Base-by-base conservation (phyloP, 2,888 invertebrate species). In the Chloroclystis v-ata region DNA sequence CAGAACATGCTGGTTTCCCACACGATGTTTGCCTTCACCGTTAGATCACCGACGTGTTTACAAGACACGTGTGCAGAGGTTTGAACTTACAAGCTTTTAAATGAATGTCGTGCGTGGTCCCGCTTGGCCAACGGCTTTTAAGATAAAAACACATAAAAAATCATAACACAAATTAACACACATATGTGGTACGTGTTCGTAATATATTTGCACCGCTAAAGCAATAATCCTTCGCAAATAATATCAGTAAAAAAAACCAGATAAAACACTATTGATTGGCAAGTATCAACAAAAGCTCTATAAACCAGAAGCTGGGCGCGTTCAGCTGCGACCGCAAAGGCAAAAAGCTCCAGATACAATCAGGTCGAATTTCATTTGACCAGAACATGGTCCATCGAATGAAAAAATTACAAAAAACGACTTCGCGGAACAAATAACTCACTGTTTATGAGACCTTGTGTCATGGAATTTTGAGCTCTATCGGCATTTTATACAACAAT, bases 331-430 rank as follows among this genome's bases (percentile, higher is more conserved):
- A 86, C 87, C 85, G 72, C 86, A 83, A 69, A 69, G 67, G 70
- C 82, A 86, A 86, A 87, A 85, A 86, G 68, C 70, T 69, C 61
- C 74, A 68, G 87, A 86, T 87, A 86, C 72, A 73, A 86, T 86
- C 86, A 84, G 87, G 78, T 86, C 86, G 76, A 74, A 76, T 87
- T 87, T 82, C 86, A 78, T 78, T 79, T 61, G 76, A 75, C 82
- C 78, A 78, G 67, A 79, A 61, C 63, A 65, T 60, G 61, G 59
- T 57, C 61, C 61, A 60, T 65, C 67, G 56, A 61, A 59, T 50
- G 67, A 80, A 83, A 83, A 83, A 81, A 71, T 63, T 62, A 68
- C 70, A 75, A 74, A 77, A 66, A 57, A 65, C 65, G 67, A 72
- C 72, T 69, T 76, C 65, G 63, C 62, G 72, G 67, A 67, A 78